Evolutionary conservation across 2,113 vertebrate species (phyloP).

Genomic region (Embiotoca jacksoni): DNA sequence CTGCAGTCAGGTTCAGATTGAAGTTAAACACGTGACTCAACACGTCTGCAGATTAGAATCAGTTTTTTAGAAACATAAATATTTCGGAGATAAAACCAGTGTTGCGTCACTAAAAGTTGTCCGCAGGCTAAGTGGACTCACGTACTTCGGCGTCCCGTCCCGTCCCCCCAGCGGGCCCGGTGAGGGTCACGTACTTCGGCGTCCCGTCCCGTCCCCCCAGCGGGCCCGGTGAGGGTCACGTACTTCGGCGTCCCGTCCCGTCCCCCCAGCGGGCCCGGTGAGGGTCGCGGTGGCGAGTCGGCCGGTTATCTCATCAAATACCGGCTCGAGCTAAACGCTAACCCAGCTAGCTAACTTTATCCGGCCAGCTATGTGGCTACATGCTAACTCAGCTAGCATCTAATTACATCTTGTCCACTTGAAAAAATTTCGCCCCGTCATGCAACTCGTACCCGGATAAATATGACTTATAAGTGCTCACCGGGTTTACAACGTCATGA

Average conservation of each 20-base stretch:
- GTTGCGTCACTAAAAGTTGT: neutral
- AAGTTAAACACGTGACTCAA: too few species aligned
- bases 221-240: too few species aligned
- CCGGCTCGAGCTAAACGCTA: neutral
- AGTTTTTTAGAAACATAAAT: too few species aligned
- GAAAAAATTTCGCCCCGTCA: neutral
- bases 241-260: too few species aligned
- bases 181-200: too few species aligned
- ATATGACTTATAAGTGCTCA: constrained; percentile 5
- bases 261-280: neutral
- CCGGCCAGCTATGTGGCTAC: constrained; percentile 15
- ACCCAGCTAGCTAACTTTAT: constrained; percentile 44
- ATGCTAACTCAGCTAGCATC: constrained; percentile 63
- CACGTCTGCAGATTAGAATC: too few species aligned
- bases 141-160: too few species aligned
- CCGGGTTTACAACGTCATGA: constrained; percentile 46
- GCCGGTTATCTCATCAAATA: neutral
- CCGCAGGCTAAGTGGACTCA: neutral
- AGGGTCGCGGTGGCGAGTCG: neutral
- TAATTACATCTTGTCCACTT: neutral
- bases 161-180: too few species aligned
- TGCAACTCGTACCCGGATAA: neutral
- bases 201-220: too few species aligned
- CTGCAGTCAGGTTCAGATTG: too few species aligned
- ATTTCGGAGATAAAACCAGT: too few species aligned